Percentiles rank a stretch among this genome's conserved stretches.
Conservation (phyloP, 37 sponge, comb jelly and placozoan species). For the Ephydatia muelleri region DNA sequence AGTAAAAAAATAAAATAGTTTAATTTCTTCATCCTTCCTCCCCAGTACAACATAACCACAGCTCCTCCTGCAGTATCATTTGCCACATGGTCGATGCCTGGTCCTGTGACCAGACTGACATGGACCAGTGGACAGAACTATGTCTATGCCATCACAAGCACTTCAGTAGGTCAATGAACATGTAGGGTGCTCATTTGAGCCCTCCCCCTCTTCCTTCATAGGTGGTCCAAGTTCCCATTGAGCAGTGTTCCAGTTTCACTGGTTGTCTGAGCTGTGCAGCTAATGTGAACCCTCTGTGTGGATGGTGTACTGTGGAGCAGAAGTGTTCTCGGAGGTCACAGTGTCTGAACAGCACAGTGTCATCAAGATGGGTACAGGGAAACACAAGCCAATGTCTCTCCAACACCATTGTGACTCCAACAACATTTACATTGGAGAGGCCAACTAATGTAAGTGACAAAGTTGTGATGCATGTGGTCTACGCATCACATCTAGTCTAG, state of each 20-base stretch:
- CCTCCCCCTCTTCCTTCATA: constrained; percentile 8
- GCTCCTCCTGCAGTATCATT: not conserved
- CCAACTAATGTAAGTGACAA: constrained; percentile 16
- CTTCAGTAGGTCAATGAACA: constrained; percentile 20
- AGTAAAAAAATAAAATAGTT: not conserved
- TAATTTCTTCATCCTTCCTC: not conserved
- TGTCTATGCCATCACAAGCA: constrained; percentile 38
- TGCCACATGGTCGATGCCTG: constrained; percentile 9
- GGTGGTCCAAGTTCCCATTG: constrained; percentile 50
- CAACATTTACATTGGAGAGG: constrained; percentile 18
- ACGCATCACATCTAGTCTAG: too few relatives aligned
- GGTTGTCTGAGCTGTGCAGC: constrained; percentile 46
- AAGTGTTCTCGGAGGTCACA: constrained; percentile 75
- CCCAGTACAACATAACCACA: not conserved
- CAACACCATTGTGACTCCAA: constrained; percentile 17
- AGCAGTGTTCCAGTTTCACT: constrained; percentile 48
- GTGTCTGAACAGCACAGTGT: constrained; percentile 58
- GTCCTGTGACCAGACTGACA: constrained; percentile 20
- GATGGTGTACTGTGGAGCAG: constrained; percentile 90
- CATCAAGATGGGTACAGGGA: constrained; percentile 42
- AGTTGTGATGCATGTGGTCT: too few relatives aligned
- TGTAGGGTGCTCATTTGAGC: not conserved
- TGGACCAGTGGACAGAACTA: constrained; percentile 48
- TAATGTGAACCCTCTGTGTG: constrained; percentile 75
- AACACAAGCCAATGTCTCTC: constrained; percentile 14